A percentile compares a stretch with the other conserved stretches of the same genome.
These are phyloP conservation scores for Podocnemis expansa DNA, from an alignment of 2,113 vertebrate genomes.

Conservation along the genomic window DNA sequence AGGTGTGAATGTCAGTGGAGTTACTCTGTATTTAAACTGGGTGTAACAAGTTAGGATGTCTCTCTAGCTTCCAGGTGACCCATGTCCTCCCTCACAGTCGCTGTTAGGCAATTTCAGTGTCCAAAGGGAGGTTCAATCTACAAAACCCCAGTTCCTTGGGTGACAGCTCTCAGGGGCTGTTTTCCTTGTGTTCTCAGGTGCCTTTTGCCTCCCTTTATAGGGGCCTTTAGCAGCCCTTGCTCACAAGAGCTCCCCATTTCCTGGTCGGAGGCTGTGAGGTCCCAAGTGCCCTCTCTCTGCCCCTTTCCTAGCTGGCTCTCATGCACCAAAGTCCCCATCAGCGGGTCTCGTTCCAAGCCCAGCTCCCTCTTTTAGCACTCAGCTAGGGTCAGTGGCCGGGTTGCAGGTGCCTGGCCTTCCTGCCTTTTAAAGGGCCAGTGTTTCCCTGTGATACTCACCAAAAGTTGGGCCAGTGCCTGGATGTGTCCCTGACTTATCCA, in stretches of 20 bases:
- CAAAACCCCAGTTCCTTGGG: background rate
- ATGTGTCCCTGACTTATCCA: background rate
- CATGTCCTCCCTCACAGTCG: background rate
- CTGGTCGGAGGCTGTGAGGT: background rate
- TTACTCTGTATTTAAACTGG: background rate
- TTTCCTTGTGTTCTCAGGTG: background rate
- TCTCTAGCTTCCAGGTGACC: background rate
- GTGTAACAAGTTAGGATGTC: background rate
- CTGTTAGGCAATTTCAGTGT: background rate
- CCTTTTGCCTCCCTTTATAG: background rate
- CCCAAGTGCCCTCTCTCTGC: background rate
- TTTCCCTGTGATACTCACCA: background rate
- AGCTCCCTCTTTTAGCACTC: background rate
- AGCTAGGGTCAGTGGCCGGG: background rate
- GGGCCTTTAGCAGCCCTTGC: background rate
- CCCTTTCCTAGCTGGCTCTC: background rate
- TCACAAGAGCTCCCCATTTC: background rate
- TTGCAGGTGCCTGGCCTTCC: background rate
- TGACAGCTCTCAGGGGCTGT: background rate
- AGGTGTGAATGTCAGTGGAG: background rate
- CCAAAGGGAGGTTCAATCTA: background rate
- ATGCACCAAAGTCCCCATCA: no score
- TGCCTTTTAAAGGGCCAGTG: background rate
- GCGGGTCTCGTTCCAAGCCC: background rate
- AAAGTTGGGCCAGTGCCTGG: background rate